Percentiles rank a stretch among this genome's conserved stretches.
These are phyloP conservation scores for Eucidaris tribuloides DNA, from an alignment of 35 echinoderm and acorn worm genomes.

Conservation along the genomic window DNA sequence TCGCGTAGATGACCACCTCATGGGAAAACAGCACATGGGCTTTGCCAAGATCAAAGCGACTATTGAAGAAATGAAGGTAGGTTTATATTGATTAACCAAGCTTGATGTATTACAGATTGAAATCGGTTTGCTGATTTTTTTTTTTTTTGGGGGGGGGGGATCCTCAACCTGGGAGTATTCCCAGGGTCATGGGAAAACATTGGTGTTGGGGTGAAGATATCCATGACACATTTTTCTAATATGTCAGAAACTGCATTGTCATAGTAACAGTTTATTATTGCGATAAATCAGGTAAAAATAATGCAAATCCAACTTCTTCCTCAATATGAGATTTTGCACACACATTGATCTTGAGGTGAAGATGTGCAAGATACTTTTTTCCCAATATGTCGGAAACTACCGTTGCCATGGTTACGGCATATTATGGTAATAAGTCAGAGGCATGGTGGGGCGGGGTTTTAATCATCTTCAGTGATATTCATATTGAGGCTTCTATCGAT, in stretches of 20 bases:
- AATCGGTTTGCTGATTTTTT: not conserved
- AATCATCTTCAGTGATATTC: too few relatives aligned
- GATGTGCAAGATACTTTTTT: too few relatives aligned
- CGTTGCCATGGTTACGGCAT: too few relatives aligned
- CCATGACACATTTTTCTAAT: not conserved
- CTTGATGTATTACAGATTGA: not conserved
- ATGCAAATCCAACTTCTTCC: too few relatives aligned
- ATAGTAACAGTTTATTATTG: not conserved
- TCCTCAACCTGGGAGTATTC: not conserved
- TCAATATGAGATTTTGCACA: too few relatives aligned
- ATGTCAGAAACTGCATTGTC: not conserved
- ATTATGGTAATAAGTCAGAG: too few relatives aligned
- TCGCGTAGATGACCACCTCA: constrained; percentile 90
- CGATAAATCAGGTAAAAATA: too few relatives aligned
- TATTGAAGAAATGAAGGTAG: constrained; percentile 91
- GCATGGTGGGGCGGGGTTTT: too few relatives aligned
- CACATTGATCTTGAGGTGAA: too few relatives aligned
- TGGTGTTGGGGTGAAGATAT: not conserved
- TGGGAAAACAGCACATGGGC: constrained; percentile 99
- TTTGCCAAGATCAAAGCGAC: constrained; percentile 95
- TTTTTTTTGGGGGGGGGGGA: not conserved
- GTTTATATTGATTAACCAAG: not conserved
- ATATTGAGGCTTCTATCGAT: too few relatives aligned
- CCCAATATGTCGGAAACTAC: too few relatives aligned
- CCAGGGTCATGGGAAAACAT: not conserved